Evolutionary conservation across 2,888 invertebrate genomes (phyloP), one percentile per base, ranked within the genome.

Genomic region (Orthosia incerta): DNA sequence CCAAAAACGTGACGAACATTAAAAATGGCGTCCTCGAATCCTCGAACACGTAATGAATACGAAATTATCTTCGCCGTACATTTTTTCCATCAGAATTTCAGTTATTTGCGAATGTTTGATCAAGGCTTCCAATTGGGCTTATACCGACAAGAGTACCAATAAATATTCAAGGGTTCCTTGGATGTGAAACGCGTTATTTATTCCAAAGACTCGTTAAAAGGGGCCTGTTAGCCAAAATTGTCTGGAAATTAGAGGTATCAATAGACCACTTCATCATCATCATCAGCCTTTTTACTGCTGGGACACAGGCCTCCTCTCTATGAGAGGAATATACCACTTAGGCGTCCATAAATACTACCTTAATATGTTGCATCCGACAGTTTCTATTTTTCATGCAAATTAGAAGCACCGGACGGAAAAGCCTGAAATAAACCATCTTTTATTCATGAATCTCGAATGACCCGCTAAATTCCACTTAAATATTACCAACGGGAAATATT

Each of bases 1-100:
- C 68, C 31, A 67, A 57, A 74, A 66, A 89, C 90, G 90, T 90
- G 90, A 85, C 80, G 72, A 63, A 83, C 81, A 85, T 88, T 85
- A 87, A 88, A 85, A 84, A 88, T 88, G 79, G 76, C 65, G 81
- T 87, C 86, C 85, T 86, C 88, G 86, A 77, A 87, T 82, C 79
- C 60, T 62, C 72, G 45, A 71, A 83, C 84, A 72, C 79, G 79
- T 82, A 82, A 85, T 90, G 91, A 91, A 91, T 91, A 84, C 82
- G 45, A 84, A 87, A 90, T 88, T 74, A 87, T 74, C n/a, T 65
- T 13, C n/a, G 51, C 23, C 56, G 71, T 65, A 73, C 16, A 48
- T 61, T 80, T 69, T 66, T 71, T 71, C n/a, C 53, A 46, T 63
- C 56, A 46, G 31, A 63, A 63, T 74, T 72, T 76, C 59, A 56